Evolutionary conservation across 2,797 vertebrate genomes (phyloP).

Genomic region (Sebastes taczanowskii): DNA sequence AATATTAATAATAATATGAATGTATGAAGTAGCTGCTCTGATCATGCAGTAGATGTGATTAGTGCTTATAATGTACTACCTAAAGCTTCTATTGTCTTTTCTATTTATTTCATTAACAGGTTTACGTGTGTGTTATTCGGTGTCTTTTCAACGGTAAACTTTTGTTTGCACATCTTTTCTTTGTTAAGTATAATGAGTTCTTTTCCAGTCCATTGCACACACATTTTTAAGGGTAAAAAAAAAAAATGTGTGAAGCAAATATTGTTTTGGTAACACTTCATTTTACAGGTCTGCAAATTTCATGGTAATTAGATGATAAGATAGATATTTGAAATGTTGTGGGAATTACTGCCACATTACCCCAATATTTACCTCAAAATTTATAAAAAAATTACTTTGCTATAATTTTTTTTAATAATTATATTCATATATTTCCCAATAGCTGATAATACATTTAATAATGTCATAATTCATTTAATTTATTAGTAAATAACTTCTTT

Average conservation of each 20-base stretch:
- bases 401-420: too few species aligned
- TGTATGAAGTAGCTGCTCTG: constrained; percentile 44
- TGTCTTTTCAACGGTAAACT: constrained; percentile 1
- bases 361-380: too few species aligned
- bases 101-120: constrained; percentile 49
- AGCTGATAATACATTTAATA: too few species aligned
- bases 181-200: neutral
- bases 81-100: constrained; percentile 15
- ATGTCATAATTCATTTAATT: too few species aligned
- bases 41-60: constrained; percentile 16
- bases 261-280: neutral
- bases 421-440: too few species aligned
- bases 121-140: constrained; percentile 13
- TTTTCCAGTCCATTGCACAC: neutral
- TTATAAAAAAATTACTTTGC: too few species aligned
- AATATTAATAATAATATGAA: constrained; percentile 26
- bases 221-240: neutral
- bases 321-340: accelerated
- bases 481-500: too few species aligned
- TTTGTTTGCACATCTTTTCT: constrained; percentile 15
- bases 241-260: neutral
- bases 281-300: too few species aligned
- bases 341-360: accelerated
- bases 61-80: constrained; percentile 16
- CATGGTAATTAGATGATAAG: too few species aligned